Evolutionary conservation across 2,797 vertebrate species (phyloP).

Genomic region (Triplophysa yarkandensis): DNA sequence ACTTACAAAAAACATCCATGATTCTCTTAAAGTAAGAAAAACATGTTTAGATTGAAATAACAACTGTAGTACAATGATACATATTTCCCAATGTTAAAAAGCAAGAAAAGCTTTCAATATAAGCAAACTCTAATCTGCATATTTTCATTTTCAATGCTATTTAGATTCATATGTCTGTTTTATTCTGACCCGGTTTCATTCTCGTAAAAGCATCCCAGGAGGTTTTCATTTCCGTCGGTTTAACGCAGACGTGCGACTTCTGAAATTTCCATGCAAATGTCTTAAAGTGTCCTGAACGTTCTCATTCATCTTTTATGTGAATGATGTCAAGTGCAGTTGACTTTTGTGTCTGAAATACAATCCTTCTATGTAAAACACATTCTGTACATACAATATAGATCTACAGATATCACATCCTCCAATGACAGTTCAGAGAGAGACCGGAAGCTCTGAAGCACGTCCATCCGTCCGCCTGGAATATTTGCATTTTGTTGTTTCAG

Average conservation of each 20-base stretch:
- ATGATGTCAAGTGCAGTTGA: slow-evolving; percentile 6
- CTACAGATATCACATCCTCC: slow-evolving; percentile 26
- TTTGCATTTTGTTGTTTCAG: slow-evolving; percentile 52
- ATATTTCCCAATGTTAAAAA: no score
- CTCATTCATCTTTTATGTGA: slow-evolving; percentile 1
- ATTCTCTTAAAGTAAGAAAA: no score
- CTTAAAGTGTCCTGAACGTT: neutral
- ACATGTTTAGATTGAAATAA: no score
- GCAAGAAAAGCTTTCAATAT: no score
- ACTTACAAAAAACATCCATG: no score
- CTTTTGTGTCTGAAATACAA: neutral
- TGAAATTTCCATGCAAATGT: neutral
- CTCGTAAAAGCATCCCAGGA: neutral
- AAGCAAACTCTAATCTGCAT: no score
- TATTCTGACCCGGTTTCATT: neutral
- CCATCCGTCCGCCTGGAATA: slow-evolving; percentile 40
- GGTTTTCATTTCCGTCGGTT: neutral
- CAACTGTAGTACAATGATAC: no score
- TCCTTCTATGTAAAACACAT: slow-evolving; percentile 20
- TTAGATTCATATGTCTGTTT: no score
- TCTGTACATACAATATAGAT: slow-evolving; percentile 25
- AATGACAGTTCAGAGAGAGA: neutral
- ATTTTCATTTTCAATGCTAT: no score
- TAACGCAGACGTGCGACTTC: neutral
- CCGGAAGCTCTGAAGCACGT: neutral